Evolutionary conservation across 2,888 invertebrate species (phyloP), one percentile per base, ranked within the genome.

Genomic region (Drosophila colorata): DNA sequence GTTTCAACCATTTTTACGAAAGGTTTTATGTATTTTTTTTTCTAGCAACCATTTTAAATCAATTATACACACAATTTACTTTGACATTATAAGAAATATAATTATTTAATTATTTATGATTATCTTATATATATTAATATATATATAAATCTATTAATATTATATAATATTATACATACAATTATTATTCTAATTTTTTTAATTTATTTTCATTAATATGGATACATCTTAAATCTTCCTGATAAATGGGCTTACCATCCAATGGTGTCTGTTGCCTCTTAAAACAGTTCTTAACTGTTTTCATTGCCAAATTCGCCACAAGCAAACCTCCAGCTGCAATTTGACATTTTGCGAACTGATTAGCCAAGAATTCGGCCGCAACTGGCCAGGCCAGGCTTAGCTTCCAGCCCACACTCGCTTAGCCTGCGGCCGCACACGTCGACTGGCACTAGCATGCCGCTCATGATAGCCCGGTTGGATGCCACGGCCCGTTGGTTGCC

Each of bases 21-120:
- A 57, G 4, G 43, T 70, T 58, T 51, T 35, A 52, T 48, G 55
- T 51, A 51, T 38, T 40, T 38, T 56, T 56, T 58, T 40, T 37
- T 28, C 44, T 65, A 65, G 72, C 52, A 49, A 58, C 31, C 72
- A 56, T 43, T 71, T 60, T 40, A 60, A 48, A 44, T 60, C 53
- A 49, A 57, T 61, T 49, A 38, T 20, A 56, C 28, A 53, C 40
- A 23, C 46, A 40, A 44, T 52, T 56, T 31, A 25, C 20, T 37
- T 56, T 44, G 47, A 55, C 38, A 61, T 41, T 60, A 38, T 48
- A 51, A 48, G 37, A 49, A 49, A 37, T 71, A 48, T 33, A 48
- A 53, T 68, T 59, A 68, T 53, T 53, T 55, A 20, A 28, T 63
- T 61, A 33, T 61, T 35, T 61, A 43, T 48, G 20, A 40, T 48